A percentile compares a stretch with the other conserved stretches of the same genome.
Conservation (phyloP, 2,888 invertebrate genomes). For the Cephus spinipes region DNA sequence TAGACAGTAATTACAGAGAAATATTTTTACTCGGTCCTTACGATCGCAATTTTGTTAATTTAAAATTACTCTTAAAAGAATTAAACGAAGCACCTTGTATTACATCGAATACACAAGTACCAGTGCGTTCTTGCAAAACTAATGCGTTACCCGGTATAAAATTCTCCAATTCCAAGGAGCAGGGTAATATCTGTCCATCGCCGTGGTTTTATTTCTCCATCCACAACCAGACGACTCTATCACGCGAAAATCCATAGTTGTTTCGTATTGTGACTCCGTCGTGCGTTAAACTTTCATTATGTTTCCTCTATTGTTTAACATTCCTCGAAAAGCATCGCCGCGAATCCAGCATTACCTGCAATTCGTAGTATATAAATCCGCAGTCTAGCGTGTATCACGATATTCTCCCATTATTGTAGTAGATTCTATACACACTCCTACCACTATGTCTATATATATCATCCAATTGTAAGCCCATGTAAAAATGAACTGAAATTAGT, state of each 20-base stretch:
- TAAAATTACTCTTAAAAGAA: background rate
- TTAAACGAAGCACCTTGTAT: background rate
- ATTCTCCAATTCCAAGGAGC: background rate
- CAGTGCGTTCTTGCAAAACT: background rate
- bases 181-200: background rate
- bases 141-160: background rate
- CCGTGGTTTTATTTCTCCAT: background rate
- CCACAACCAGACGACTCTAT: background rate
- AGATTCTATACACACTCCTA: background rate
- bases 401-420: background rate
- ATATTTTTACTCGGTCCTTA: background rate
- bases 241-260: background rate
- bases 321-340: background rate
- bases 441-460: background rate
- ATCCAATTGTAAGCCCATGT: background rate
- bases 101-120: background rate
- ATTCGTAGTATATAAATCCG: background rate
- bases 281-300: background rate
- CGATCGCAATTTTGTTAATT: background rate
- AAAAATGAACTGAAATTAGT: background rate
- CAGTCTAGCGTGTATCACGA: background rate
- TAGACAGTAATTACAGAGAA: background rate
- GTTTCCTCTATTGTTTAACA: background rate
- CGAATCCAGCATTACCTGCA: background rate
- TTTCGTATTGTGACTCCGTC: background rate